Base-by-base conservation (phyloP, 1,140 invertebrate species). In the Kradibia gibbosae region DNA sequence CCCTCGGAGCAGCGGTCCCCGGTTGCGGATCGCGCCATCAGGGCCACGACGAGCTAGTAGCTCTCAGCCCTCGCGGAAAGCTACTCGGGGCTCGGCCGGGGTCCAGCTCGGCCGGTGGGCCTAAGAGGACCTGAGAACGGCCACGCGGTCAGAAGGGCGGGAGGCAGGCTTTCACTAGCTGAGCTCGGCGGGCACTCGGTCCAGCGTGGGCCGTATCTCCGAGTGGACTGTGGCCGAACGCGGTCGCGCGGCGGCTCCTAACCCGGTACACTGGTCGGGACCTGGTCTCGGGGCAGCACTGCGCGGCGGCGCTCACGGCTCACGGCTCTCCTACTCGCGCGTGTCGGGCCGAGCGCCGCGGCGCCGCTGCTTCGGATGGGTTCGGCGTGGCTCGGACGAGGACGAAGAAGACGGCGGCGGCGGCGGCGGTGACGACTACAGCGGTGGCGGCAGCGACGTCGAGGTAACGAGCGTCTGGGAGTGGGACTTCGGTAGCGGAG, bases 151-250 rank as follows among this genome's bases (percentile, higher is more conserved):
- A n/a, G n/a, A n/a, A n/a, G n/a, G n/a, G n/a, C n/a, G n/a, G n/a
- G n/a, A n/a, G n/a, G n/a, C n/a, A n/a, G n/a, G n/a, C n/a, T n/a
- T n/a, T n/a, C n/a, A n/a, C 4, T 17, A 10, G 53, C n/a, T 20
- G 53, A 17, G 31, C 13, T 50, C 22, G 70, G 42, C 77, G 77
- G 70, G 28, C 79, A 75, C 60, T 70, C 89, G 88, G 90, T 91
- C 90, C 90, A 89, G 90, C 90, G 89, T 90, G 89, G 89, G 89
- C 89, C 90, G 90, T 91, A 91, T 90, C 90, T 89, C 88, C 88
- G 87, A 91, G 90, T 91, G 91, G 91, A 91, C 91, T 91, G 90
- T 90, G 90, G 91, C 89, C 87, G 90, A 88, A 91, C 90, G 89
- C 89, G 78, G 78, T 53, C 78, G 78, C 78, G 55, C 78, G 70